Percentiles rank a stretch among this genome's conserved stretches.
Conservation (phyloP, 1,140 invertebrate genomes). For the Batillaria attramentaria region DNA sequence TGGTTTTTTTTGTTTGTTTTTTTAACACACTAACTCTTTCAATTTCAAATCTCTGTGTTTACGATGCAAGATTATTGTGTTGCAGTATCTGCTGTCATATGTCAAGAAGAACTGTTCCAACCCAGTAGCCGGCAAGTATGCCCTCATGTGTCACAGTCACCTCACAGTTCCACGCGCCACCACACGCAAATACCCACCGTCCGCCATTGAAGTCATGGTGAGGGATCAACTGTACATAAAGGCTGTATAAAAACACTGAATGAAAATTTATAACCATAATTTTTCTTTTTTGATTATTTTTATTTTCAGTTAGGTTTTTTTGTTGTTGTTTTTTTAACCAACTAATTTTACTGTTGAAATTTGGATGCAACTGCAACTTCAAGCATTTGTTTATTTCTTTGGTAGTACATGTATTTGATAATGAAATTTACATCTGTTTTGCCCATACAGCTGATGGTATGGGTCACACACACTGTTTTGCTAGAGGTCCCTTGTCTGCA, state of each 20-base stretch:
- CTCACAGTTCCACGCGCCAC: slow-evolving; percentile 88
- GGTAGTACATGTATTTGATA: too few species aligned
- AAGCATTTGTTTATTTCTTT: too few species aligned
- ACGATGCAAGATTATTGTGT: slow-evolving; percentile 38
- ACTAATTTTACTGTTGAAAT: too few species aligned
- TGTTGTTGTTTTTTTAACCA: neutral
- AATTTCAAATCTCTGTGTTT: too few species aligned
- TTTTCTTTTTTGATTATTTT: neutral
- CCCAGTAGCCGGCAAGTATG: slow-evolving; percentile 84
- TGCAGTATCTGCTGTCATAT: slow-evolving; percentile 84
- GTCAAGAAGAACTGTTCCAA: slow-evolving; percentile 82
- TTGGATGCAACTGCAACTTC: too few species aligned
- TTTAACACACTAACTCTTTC: too few species aligned
- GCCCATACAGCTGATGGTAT: too few species aligned
- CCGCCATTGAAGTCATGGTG: slow-evolving; percentile 93
- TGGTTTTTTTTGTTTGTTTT: too few species aligned
- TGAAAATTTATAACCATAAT: neutral
- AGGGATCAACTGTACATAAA: too few species aligned
- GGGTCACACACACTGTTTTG: too few species aligned
- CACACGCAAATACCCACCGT: slow-evolving; percentile 84
- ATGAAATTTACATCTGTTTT: too few species aligned
- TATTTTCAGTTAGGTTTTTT: neutral
- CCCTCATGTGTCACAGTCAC: slow-evolving; percentile 95
- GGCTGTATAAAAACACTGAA: neutral
- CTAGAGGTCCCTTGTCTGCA: too few species aligned